These are phyloP conservation scores for Nomada goodeniana DNA, from an alignment of 2,888 invertebrate species.

Conservation along the genomic window DNA sequence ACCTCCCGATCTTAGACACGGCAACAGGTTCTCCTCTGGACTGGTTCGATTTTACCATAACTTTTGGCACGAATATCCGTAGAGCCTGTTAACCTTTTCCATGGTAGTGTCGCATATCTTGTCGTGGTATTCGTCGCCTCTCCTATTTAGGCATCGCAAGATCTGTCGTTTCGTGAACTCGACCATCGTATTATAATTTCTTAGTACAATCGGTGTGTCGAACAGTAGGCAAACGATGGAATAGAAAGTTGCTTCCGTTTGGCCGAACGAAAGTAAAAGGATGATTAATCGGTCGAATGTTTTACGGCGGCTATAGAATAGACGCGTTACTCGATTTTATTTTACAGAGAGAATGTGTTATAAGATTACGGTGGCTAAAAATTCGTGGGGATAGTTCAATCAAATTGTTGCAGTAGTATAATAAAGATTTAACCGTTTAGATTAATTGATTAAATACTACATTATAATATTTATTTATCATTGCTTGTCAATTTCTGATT, in stretches of 20 bases:
- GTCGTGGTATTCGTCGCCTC: constrained; percentile 53
- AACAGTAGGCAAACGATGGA: constrained; percentile 11
- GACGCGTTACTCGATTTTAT: neutral
- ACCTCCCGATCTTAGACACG: constrained; percentile 76
- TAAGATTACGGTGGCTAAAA: neutral
- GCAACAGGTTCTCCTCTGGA: constrained; percentile 72
- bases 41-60: constrained; percentile 70
- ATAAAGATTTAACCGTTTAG: too few species aligned
- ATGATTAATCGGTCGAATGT: constrained; percentile 25
- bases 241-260: constrained; percentile 42
- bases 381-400: neutral
- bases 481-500: too few species aligned
- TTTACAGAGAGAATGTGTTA: neutral
- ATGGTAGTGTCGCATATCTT: constrained; percentile 52
- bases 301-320: constrained; percentile 2
- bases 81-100: constrained; percentile 61
- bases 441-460: too few species aligned
- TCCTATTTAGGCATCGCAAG: constrained; percentile 40
- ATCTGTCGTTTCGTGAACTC: constrained; percentile 32
- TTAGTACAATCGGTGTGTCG: constrained; percentile 27
- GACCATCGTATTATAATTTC: constrained; percentile 21
- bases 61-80: constrained; percentile 65
- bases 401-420: neutral
- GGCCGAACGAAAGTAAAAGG: constrained; percentile 22
- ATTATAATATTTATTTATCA: too few species aligned